These are phyloP conservation scores for Gambusia holbrooki DNA, from an alignment of 2,113 vertebrate species.

Conservation along the genomic window DNA sequence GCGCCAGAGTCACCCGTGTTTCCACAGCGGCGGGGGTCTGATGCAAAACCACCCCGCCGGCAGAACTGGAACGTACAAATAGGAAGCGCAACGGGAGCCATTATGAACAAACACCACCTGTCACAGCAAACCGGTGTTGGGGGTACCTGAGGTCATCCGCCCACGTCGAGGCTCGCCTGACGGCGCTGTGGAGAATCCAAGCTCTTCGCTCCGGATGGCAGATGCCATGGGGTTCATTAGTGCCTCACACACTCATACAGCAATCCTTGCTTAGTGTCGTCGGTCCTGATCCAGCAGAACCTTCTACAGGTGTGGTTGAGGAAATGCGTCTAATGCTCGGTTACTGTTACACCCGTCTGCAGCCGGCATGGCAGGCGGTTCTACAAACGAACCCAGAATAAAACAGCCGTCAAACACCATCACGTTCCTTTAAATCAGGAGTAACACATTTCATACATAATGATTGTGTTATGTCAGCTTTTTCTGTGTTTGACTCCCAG, in stretches of 20 bases:
- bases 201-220: not conserved
- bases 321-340: not conserved
- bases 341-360: not conserved
- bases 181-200: too few relatives aligned
- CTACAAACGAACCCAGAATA: not conserved
- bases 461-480: too few relatives aligned
- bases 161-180: not conserved
- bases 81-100: not conserved
- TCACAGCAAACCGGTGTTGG: not conserved
- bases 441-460: too few relatives aligned
- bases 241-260: not conserved
- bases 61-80: not conserved
- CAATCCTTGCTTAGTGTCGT: not conserved
- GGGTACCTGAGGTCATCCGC: not conserved
- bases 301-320: not conserved
- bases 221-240: not conserved
- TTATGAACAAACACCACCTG: not conserved
- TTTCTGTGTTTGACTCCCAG: too few relatives aligned
- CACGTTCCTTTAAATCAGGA: not conserved
- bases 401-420: not conserved
- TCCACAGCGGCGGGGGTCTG: not conserved
- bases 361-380: not conserved
- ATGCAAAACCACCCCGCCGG: not conserved
- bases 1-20: not conserved
- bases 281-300: not conserved